Conservation (phyloP, 30 jellyfish, hydroid and myxozoan species). For the Chrysaora quinquecirrha region DNA sequence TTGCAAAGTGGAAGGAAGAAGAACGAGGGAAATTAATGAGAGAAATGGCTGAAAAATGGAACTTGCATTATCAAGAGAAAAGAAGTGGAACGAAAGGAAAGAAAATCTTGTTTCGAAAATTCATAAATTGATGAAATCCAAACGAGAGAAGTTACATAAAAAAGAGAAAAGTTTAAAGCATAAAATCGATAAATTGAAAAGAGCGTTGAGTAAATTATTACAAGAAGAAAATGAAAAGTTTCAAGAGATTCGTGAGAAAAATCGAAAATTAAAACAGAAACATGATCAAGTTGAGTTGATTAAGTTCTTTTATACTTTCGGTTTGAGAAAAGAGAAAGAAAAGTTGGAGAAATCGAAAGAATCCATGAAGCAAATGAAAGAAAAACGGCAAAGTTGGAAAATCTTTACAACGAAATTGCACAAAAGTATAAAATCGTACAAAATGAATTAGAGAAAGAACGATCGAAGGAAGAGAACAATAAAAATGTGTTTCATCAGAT, state of each 20-base stretch:
- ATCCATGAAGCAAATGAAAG: slow-evolving; percentile 46
- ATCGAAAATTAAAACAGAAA: slow-evolving; percentile 7
- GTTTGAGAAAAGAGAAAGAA: slow-evolving; percentile 44
- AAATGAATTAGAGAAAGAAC: not conserved
- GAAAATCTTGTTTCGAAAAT: slow-evolving; percentile 20
- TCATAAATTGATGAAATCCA: slow-evolving; percentile 10
- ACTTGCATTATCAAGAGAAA: slow-evolving; percentile 24
- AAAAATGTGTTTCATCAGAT: not conserved
- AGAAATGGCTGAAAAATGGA: slow-evolving; percentile 32
- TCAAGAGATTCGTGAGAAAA: slow-evolving; percentile 19
- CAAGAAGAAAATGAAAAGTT: slow-evolving; percentile 36
- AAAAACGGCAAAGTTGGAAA: slow-evolving; percentile 17
- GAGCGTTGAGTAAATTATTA: slow-evolving; percentile 22
- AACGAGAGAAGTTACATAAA: slow-evolving; percentile 7
- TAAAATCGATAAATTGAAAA: slow-evolving; percentile 36
- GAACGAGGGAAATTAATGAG: slow-evolving; percentile 11
- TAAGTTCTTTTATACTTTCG: slow-evolving; percentile 34
- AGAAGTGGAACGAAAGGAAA: slow-evolving; percentile 33
- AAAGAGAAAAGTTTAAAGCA: slow-evolving; percentile 10
- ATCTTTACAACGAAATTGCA: slow-evolving; percentile 23
- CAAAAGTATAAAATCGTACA: slow-evolving; percentile 29
- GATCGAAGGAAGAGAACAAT: slow-evolving; percentile 4
- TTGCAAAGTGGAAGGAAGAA: slow-evolving; percentile 44
- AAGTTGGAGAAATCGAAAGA: slow-evolving; percentile 47
- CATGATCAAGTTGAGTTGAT: slow-evolving; percentile 31